Percentiles rank a stretch among this genome's conserved stretches.
Evolutionary conservation across 1,140 invertebrate genomes (phyloP).

Genomic region (Drosophila orosa): DNA sequence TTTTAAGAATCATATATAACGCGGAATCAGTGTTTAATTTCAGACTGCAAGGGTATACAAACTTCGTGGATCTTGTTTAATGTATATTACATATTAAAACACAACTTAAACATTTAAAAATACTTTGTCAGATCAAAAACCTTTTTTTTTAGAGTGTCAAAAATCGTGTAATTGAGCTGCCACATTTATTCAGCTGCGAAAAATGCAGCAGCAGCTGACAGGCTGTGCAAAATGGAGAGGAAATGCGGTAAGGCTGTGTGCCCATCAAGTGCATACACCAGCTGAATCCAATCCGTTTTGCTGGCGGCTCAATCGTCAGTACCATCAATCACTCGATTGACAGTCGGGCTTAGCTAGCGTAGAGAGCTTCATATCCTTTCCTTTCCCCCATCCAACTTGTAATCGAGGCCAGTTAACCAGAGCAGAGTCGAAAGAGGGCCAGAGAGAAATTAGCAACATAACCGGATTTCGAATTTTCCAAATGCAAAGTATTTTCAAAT

Average conservation of each 20-base stretch:
- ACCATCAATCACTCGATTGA: conserved; percentile 74
- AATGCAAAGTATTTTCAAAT: conserved; percentile 74
- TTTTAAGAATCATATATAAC: too few relatives aligned
- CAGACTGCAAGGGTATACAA: too few relatives aligned
- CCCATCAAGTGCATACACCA: conserved; percentile 23
- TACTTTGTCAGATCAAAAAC: too few relatives aligned
- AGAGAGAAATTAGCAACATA: conserved; percentile 72
- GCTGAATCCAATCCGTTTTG: conserved; percentile 29
- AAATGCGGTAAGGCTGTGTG: not conserved
- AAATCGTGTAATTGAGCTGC: conserved; percentile 62
- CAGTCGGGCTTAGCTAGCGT: conserved; percentile 57
- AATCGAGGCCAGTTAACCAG: conserved; percentile 57
- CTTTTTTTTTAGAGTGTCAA: not conserved
- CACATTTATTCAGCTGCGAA: conserved; percentile 56
- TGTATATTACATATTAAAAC: too few relatives aligned
- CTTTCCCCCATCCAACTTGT: conserved; percentile 27
- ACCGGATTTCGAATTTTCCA: conserved; percentile 67
- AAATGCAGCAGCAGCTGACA: conserved; percentile 60
- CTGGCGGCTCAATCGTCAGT: conserved; percentile 69
- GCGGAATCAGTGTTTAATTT: too few relatives aligned
- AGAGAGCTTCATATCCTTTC: conserved; percentile 38
- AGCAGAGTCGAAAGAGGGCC: not conserved
- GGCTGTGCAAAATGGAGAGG: conserved; percentile 28
- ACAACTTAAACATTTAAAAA: not conserved
- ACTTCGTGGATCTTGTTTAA: too few relatives aligned